Evolutionary conservation across 2,888 invertebrate genomes (phyloP), one percentile per base, ranked within the genome.

Genomic region (Agapetus fuscipes): DNA sequence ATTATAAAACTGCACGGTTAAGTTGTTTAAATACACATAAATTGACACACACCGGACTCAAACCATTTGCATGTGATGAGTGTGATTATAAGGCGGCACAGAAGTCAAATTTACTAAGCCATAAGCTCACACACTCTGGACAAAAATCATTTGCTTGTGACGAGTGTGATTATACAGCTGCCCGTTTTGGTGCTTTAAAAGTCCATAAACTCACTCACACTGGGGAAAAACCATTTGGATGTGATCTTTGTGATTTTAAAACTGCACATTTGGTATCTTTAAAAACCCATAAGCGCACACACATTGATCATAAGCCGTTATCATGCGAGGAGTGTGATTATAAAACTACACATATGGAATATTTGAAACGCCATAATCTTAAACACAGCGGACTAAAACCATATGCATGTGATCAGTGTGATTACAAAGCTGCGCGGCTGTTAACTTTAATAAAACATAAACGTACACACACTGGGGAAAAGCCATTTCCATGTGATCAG

Each of bases 31-130:
- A 59, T 3, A 62, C 62, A 37, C 53, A 56, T 9, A 53, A 52
- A 0, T n/a, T n/a, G n/a, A n/a, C n/a, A n/a, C n/a, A n/a, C n/a
- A n/a, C n/a, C n/a, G n/a, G n/a, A n/a, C n/a, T n/a, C n/a, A n/a
- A n/a, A n/a, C n/a, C n/a, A n/a, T n/a, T n/a, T n/a, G n/a, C n/a
- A n/a, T n/a, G n/a, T n/a, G n/a, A n/a, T n/a, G n/a, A n/a, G n/a
- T n/a, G n/a, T n/a, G n/a, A n/a, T n/a, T n/a, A n/a, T n/a, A 48
- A 54, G 1, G 62, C 60, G 30, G 56, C 61, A 2, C 58, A 60
- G 6, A 17, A 24, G 5, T 14, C 17, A 9, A 13, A 13, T 3
- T 34, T 34, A 11, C 6, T 24, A 6, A 4, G 5, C 10, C 34
- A 34, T 34, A 12, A 12, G 12, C 13, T 13, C 13, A 6, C 15